phyloP scores from a whole-genome alignment of 37 sponge, comb jelly and placozoan species.

The Dysidea cf. avara region DNA sequence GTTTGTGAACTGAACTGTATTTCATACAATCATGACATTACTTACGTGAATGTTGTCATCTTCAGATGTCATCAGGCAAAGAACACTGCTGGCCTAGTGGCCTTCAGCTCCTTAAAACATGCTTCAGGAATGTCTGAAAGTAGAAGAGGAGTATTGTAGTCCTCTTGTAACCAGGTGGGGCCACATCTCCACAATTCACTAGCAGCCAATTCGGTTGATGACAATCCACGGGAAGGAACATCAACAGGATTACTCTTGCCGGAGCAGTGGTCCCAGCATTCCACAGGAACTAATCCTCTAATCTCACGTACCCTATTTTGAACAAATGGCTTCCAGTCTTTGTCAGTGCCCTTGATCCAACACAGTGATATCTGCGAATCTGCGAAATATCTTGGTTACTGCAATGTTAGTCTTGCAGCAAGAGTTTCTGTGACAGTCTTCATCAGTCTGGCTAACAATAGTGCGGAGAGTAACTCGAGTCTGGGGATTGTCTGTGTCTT shows the following conservation, averaged over 20 bases:
- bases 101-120: slow-evolving; percentile 5
- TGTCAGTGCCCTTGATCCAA: not conserved
- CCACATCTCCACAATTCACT: not conserved
- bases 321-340: slow-evolving; percentile 7
- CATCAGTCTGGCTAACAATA: not conserved
- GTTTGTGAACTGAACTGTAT: slow-evolving; percentile 14
- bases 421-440: not conserved
- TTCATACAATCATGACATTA: slow-evolving; percentile 10
- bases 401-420: not conserved
- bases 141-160: not conserved
- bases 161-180: not conserved
- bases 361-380: slow-evolving; percentile 3
- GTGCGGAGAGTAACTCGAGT: too few relatives aligned
- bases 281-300: not conserved
- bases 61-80: too few relatives aligned
- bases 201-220: not conserved
- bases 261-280: slow-evolving; percentile 1
- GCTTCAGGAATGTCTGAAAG: not conserved
- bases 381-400: not conserved
- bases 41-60: too few relatives aligned
- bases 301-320: not conserved
- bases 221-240: slow-evolving; percentile 9
- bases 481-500: too few relatives aligned
- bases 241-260: slow-evolving; percentile 6
- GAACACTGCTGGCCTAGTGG: not conserved